Percentiles rank a stretch among this genome's conserved stretches.
These are phyloP conservation scores for Epizoanthus ramosus DNA, from an alignment of 92 coral and sea anemone genomes.

Conservation along the genomic window DNA sequence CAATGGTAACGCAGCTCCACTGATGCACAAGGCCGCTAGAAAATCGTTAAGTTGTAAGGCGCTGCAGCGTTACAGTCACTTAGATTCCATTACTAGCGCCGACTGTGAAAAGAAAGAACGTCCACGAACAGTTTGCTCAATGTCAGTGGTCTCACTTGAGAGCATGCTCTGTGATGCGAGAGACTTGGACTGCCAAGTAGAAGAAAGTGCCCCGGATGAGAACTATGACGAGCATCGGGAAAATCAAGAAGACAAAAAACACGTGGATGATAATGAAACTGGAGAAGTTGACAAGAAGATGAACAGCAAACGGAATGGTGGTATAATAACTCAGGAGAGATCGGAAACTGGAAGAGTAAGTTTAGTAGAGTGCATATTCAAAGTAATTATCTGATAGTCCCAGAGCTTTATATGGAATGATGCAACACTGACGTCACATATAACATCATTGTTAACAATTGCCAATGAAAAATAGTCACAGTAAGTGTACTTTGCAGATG, in stretches of 20 bases:
- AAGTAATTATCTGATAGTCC: not conserved
- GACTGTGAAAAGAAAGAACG: not conserved
- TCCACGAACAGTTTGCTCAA: not conserved
- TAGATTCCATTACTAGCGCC: conserved; percentile 6
- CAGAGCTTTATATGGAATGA: too few species aligned
- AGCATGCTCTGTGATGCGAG: conserved; percentile 26
- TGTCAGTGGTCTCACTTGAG: conserved; percentile 20
- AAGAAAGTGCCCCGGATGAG: conserved; percentile 2
- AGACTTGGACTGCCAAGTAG: conserved; percentile 25
- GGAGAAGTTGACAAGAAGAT: conserved; percentile 30
- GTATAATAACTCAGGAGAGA: conserved; percentile 70
- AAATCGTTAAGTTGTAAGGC: conserved; percentile 28
- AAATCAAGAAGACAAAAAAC: not conserved
- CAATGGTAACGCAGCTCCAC: conserved; percentile 8
- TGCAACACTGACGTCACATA: too few species aligned
- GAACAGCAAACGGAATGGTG: conserved; percentile 36
- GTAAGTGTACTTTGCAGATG: too few species aligned
- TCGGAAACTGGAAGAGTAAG: conserved; percentile 90
- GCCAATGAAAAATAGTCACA: too few species aligned
- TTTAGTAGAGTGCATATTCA: not conserved
- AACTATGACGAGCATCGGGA: not conserved
- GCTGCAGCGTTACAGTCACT: conserved; percentile 26
- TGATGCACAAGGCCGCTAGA: conserved; percentile 15
- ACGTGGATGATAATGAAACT: not conserved
- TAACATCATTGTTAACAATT: too few species aligned